Conservation (phyloP, 2,797 vertebrate genomes). For the Loriculus beryllinus region DNA sequence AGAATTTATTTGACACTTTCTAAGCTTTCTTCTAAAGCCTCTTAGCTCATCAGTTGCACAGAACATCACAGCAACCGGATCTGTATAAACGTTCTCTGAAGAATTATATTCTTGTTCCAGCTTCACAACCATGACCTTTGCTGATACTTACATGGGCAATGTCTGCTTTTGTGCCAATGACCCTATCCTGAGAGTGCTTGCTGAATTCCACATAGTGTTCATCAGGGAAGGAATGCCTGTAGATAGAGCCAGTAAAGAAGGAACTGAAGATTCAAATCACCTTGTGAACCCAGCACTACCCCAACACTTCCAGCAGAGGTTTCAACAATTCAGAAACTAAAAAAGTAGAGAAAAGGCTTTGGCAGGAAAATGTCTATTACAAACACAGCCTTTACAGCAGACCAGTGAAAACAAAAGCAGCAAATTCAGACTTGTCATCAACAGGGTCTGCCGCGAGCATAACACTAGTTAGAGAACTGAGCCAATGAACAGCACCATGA, state of each 20-base stretch:
- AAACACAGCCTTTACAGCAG: background rate
- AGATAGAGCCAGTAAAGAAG: conserved; percentile 24
- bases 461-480: background rate
- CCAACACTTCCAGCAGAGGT: background rate
- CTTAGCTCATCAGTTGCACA: background rate
- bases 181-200: conserved; percentile 96
- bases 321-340: background rate
- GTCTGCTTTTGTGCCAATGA: conserved; percentile 97
- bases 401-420: background rate
- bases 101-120: background rate
- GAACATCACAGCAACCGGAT: background rate
- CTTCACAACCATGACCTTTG: background rate
- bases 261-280: background rate
- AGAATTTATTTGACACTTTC: background rate
- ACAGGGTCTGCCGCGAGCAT: background rate
- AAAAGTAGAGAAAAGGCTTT: background rate
- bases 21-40: background rate
- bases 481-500: background rate
- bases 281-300: background rate
- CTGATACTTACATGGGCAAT: conserved; percentile 87
- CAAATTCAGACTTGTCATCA: background rate
- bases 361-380: background rate
- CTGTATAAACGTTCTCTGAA: background rate
- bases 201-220: conserved; percentile 99
- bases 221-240: conserved; percentile 95